Base-by-base conservation (phyloP, 2,888 invertebrate species). In the Thereva nobilitata region DNA sequence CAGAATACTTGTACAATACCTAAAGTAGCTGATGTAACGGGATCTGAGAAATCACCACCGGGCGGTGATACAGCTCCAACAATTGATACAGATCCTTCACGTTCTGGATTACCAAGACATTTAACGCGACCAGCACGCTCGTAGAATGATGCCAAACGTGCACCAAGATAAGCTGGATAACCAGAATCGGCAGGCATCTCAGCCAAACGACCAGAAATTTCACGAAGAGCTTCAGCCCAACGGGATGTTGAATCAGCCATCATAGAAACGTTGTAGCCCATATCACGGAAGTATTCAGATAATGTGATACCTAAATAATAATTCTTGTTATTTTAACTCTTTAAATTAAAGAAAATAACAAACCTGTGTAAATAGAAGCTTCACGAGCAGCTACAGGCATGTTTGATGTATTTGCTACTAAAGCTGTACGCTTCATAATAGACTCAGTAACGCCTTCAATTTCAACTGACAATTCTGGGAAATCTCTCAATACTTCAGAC, bases 351-450 rank as follows among this genome's bases (percentile, higher is more conserved):
- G 40, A 67, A 53, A 56, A 7, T 65, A 47, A 64, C 64, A 70
- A 69, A 87, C 96, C 96, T 70, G 99, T 99, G 83, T 99, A 99
- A 81, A 99, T 99, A 80, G 98, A 99, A 70, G 99, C 99, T 84
- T 99, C 99, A 82, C 99, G 91, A 82, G 99, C 99, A 76, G 99
- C 99, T 71, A 99, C 99, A 79, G 99, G 99, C 99, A 99, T 99
- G 92, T 99, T 99, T 72, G 98, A 99, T 40, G 99, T 99, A 84
- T 99, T 99, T 77, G 99, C 99, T 23, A 99, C 99, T 68, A 99
- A 86, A 44, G 97, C 94, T 3, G 99, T 99, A 82, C 99, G 91
- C 85, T 97, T 98, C 99, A 99, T 99, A 83, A 99, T 99, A 74
- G 97, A 97, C 80, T 98, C 99, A 1, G 93, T 93, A 47, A 89